Base-by-base conservation (phyloP, 2,113 vertebrate species). In the Sphyrna mokarran region DNA sequence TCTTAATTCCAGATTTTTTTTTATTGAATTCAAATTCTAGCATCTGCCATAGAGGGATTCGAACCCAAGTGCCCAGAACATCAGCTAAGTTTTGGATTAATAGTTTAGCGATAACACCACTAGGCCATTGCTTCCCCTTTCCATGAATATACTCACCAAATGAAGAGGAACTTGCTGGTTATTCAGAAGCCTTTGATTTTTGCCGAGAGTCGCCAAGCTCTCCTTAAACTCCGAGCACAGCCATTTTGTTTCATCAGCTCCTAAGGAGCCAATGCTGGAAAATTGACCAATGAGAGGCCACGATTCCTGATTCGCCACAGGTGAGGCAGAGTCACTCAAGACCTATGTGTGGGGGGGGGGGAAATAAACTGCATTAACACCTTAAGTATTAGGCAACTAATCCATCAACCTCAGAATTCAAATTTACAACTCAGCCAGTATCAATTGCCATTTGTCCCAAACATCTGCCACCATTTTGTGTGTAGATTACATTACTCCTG, bases 211-310 rank as follows among this genome's bases (percentile, higher is more conserved):
- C 94, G 96, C 97, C 96, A 99, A 96, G 66, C 98, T 99, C 94
- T 98, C 98, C 96, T 98, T 98, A 97, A 99, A 99, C 96, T 99
- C 99, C 0, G 98, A 98, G 58, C 98, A 97, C 95, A 99, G 96
- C 99, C 99, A 99, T 69, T 99, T 99, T 80, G 98, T 98, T 22
- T 98, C 98, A 95, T 99, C 99, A 83, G 97, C 95, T 95, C 99
- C 99, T 98, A 99, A 96, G 0, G 99, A 99, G 76, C 99, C 99
- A 0, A 99, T 99, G 97, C 99, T 99, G 94, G 99, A 99, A 96
- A 99, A 99, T 97, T 99, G 99, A 2, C 98, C 99, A 95, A 99
- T 97, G 23, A 99, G 90, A 0, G 98, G 98, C 99, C 99, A 99
- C 43, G 95, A 96, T 37, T 99, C 98, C 0, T 97, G 96, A 0